phyloP scores from a whole-genome alignment of 2,797 vertebrate species.

The Sebastes steindachneri region DNA sequence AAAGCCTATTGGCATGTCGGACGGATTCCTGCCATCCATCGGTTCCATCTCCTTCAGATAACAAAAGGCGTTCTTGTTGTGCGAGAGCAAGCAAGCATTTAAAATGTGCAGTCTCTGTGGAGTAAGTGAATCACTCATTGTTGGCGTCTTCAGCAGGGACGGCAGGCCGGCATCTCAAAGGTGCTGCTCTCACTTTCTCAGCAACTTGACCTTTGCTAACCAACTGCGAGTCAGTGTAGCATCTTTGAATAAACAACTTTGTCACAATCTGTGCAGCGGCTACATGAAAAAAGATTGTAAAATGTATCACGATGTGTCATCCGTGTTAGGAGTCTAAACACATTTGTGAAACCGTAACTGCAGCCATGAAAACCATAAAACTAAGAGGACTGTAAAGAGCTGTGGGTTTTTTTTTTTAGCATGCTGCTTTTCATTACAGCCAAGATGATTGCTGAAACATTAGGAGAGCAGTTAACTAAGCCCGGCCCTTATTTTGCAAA shows the following conservation, averaged over 20 bases:
- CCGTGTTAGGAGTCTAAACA: slow-evolving; percentile 7
- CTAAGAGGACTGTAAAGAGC: slow-evolving; percentile 29
- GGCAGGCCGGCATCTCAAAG: slow-evolving; percentile 2
- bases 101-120: slow-evolving; percentile 25
- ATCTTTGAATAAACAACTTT: not conserved
- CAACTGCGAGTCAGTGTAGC: not conserved
- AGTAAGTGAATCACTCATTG: slow-evolving; percentile 45
- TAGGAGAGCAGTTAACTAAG: slow-evolving; percentile 63
- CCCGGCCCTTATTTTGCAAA: slow-evolving; percentile 76
- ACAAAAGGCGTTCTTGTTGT: slow-evolving; percentile 64
- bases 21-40: slow-evolving; percentile 64
- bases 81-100: slow-evolving; percentile 43
- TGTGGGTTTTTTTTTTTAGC: slow-evolving; percentile 22
- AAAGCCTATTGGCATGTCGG: slow-evolving; percentile 57
- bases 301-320: not conserved
- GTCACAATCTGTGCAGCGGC: not conserved
- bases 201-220: slow-evolving; percentile 19
- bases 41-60: slow-evolving; percentile 57
- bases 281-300: not conserved
- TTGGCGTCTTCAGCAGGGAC: slow-evolving; percentile 32
- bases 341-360: slow-evolving; percentile 25
- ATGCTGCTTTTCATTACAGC: slow-evolving; percentile 74
- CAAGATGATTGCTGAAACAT: slow-evolving; percentile 65
- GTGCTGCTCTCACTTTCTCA: slow-evolving; percentile 23
- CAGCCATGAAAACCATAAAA: slow-evolving; percentile 40